These are phyloP conservation scores for Beris chalybata DNA, from an alignment of 2,888 invertebrate species.

Conservation along the genomic window DNA sequence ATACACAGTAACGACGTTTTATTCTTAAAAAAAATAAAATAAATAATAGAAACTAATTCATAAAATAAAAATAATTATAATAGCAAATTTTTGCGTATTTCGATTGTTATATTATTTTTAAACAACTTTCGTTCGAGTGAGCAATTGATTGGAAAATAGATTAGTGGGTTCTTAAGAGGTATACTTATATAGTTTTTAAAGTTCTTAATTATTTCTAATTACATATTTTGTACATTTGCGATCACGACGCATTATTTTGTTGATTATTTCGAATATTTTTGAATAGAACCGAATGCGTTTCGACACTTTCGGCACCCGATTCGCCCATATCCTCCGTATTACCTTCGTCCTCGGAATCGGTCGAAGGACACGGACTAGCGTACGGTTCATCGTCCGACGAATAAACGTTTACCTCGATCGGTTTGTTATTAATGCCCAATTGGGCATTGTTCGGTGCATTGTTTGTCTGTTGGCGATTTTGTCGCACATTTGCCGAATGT, in stretches of 20 bases:
- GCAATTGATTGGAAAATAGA: background rate
- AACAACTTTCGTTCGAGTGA: constrained; percentile 16
- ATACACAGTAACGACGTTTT: constrained; percentile 23
- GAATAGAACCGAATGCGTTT: constrained; percentile 85
- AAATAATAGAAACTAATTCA: background rate
- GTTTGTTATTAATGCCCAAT: constrained; percentile 35
- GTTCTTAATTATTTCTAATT: background rate
- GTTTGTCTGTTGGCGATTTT: constrained; percentile 11
- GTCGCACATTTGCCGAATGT: background rate
- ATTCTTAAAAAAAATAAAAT: background rate
- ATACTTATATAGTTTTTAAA: background rate
- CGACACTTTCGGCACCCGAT: constrained; percentile 84
- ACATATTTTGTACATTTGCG: background rate
- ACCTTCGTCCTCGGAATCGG: constrained; percentile 64
- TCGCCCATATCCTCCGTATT: constrained; percentile 80
- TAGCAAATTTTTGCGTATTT: background rate
- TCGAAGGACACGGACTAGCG: constrained; percentile 37
- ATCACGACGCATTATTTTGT: constrained; percentile 1
- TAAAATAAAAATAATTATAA: background rate
- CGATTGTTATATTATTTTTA: background rate
- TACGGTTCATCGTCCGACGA: constrained; percentile 41
- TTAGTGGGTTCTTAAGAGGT: background rate
- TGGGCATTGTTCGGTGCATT: constrained; percentile 16
- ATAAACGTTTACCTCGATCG: constrained; percentile 39
- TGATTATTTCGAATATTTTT: constrained; percentile 66